Percentiles rank a stretch among this genome's conserved stretches.
Evolutionary conservation across 2,888 invertebrate species (phyloP).

Genomic region (Brachyopa scutellaris): DNA sequence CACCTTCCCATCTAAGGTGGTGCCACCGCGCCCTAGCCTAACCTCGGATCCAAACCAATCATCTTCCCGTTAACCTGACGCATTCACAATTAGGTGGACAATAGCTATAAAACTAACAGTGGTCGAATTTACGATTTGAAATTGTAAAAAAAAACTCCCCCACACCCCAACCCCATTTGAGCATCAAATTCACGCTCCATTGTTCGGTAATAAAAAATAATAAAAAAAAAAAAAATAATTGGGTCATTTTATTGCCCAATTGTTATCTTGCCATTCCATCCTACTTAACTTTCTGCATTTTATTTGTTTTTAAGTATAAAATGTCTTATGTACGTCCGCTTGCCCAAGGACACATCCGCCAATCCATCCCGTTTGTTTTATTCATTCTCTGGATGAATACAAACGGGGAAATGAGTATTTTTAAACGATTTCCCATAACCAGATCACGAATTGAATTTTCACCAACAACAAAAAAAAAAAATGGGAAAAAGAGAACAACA

Average conservation of each 20-base stretch:
- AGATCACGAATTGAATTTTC: slow-evolving; percentile 57
- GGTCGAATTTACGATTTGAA: too few relatives aligned
- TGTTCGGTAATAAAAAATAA: slow-evolving; percentile 55
- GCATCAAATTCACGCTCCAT: slow-evolving; percentile 49
- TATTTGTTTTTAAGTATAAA: slow-evolving; percentile 59
- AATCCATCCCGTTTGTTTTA: slow-evolving; percentile 27
- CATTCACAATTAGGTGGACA: too few relatives aligned
- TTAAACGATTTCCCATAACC: slow-evolving; percentile 19
- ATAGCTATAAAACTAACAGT: too few relatives aligned
- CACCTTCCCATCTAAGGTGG: too few relatives aligned
- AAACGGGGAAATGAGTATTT: not conserved
- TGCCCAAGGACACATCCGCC: slow-evolving; percentile 9
- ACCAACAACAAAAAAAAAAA: not conserved
- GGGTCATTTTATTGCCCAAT: slow-evolving; percentile 57
- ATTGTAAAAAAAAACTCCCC: too few relatives aligned
- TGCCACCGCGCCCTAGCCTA: too few relatives aligned
- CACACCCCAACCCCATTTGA: not conserved
- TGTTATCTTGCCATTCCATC: slow-evolving; percentile 30
- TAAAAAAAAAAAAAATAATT: slow-evolving; percentile 53
- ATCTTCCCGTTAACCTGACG: too few relatives aligned
- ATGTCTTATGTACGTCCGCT: slow-evolving; percentile 22
- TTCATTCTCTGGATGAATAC: slow-evolving; percentile 10
- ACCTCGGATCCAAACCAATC: too few relatives aligned
- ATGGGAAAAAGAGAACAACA: not conserved
- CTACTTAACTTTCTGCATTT: slow-evolving; percentile 47